phyloP scores from a whole-genome alignment of 2,797 vertebrate species.

The Pempheris klunzingeri region DNA sequence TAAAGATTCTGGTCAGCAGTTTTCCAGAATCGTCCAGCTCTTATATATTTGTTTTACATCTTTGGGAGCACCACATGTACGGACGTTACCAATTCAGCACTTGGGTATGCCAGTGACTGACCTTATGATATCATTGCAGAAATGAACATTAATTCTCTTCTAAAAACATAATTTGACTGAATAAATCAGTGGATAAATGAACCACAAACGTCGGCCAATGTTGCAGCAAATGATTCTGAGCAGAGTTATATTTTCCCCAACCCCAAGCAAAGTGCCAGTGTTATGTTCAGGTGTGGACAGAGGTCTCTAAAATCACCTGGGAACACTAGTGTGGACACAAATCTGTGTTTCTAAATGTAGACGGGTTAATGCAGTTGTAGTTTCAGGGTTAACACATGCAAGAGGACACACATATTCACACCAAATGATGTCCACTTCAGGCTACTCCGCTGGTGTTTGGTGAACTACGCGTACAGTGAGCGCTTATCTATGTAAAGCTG shows the following conservation, averaged over 20 bases:
- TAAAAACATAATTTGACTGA: neutral
- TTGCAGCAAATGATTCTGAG: neutral
- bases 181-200: no score
- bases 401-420: neutral
- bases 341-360: neutral
- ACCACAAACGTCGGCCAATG: neutral
- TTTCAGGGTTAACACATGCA: no score
- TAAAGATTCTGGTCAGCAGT: neutral
- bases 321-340: neutral
- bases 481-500: constrained; percentile 25
- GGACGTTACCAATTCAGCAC: neutral
- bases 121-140: no score
- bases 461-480: neutral
- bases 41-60: constrained; percentile 24
- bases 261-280: no score
- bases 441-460: constrained; percentile 26
- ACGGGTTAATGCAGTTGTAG: neutral
- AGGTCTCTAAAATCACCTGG: no score
- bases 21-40: constrained; percentile 28
- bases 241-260: no score
- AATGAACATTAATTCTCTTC: no score
- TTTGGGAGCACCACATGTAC: neutral
- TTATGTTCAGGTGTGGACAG: no score
- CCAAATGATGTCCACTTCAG: neutral
- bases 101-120: neutral